Evolutionary conservation across 2,888 invertebrate genomes (phyloP), one percentile per base, ranked within the genome.

Genomic region (Dasysyrphus albostriatus): DNA sequence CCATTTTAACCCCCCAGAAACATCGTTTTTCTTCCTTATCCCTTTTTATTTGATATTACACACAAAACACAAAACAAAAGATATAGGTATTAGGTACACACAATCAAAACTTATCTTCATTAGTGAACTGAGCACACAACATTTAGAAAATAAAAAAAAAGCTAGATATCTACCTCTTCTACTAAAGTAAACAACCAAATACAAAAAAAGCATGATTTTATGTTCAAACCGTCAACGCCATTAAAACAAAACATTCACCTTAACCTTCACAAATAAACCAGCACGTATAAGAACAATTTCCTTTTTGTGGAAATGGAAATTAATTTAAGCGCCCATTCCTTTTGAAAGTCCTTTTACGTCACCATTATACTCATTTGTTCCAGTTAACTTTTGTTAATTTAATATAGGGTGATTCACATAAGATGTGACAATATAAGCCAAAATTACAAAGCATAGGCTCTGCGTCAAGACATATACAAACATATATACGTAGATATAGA

Each of bases 201-300:
- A 34, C 34, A 32, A 39, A 54, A 49, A 19, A 19, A 67, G 69
- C 51, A 54, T 39, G 39, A 69, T 39, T 69, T 54, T 67, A 51
- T 54, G 14, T 14, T 42, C 39, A 69, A 54, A 54, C 54, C 69
- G 51, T 69, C 54, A 54, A 54, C 51, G 69, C 69, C 54, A 69
- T 69, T 69, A 69, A 69, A 69, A 54, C 69, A 54, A 69, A 69
- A 69, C 54, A 69, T 69, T 69, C 69, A 69, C 69, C 69, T 69
- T 69, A 69, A 69, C 69, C 51, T 69, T 69, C 37, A 54, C 51
- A 72, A 58, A 44, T 39, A 56, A 72, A 56, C 54, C 29, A 78
- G 70, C 54, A 76, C 80, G 70, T 69, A 65, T 65, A 74, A 78
- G 61, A 73, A 56, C 69, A 69, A 74, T 83, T 74, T 59, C 61